phyloP scores from a whole-genome alignment of 2,113 vertebrate species.

The Nettapus auritus region DNA sequence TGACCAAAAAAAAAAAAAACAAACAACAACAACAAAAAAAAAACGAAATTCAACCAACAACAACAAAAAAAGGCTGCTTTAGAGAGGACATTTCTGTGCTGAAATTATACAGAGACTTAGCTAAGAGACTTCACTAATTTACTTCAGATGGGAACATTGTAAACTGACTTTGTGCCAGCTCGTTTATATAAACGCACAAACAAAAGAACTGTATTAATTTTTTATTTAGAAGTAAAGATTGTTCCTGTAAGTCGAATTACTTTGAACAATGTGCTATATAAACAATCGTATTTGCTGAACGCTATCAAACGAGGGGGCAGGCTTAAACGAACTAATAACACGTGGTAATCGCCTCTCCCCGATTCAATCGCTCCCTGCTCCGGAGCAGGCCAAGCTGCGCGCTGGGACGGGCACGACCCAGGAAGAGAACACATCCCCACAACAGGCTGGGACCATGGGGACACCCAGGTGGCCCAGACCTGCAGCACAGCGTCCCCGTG shows the following conservation, averaged over 20 bases:
- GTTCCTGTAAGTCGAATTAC: constrained; percentile 70
- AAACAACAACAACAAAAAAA: too few species aligned
- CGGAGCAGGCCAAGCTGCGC: not conserved
- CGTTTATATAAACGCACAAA: constrained; percentile 67
- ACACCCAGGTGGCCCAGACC: not conserved
- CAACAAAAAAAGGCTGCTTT: not conserved
- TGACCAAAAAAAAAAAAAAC: not conserved
- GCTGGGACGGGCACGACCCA: rapidly evolving
- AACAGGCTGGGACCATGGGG: not conserved
- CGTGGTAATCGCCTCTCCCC: not conserved
- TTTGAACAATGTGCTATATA: constrained; percentile 68
- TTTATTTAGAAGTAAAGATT: constrained; percentile 72
- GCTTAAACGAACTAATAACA: not conserved
- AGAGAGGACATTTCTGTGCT: constrained; percentile 49
- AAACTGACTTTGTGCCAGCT: constrained; percentile 58
- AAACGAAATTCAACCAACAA: not conserved
- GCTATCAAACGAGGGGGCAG: constrained; percentile 25
- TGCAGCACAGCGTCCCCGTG: rapidly evolving
- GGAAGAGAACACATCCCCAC: not conserved
- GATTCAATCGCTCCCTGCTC: not conserved
- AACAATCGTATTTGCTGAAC: constrained; percentile 34
- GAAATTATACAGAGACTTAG: constrained; percentile 72
- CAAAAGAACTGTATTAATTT: constrained; percentile 70
- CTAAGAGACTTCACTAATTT: constrained; percentile 69
- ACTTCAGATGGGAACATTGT: constrained; percentile 67